These are phyloP conservation scores for Drosophila lacteicornis DNA, from an alignment of 1,140 invertebrate genomes.

Conservation along the genomic window DNA sequence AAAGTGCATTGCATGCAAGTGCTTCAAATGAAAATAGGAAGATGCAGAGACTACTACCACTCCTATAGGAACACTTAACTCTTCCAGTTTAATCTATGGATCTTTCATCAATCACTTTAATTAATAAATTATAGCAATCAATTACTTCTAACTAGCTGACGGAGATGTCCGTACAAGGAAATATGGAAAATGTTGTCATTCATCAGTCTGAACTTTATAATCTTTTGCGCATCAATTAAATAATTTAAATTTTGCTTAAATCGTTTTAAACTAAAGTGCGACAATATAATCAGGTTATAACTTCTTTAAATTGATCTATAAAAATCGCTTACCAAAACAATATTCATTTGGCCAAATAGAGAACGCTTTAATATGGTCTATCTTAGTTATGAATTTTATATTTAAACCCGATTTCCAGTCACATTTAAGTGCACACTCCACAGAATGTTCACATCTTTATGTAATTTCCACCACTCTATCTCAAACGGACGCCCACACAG, in stretches of 20 bases:
- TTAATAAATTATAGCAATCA: slow-evolving; percentile 25
- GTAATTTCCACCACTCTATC: slow-evolving; percentile 40
- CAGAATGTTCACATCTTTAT: slow-evolving; percentile 35
- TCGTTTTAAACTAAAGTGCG: neutral
- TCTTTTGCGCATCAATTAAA: neutral
- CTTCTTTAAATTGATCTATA: neutral
- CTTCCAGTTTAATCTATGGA: slow-evolving; percentile 10
- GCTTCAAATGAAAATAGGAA: slow-evolving; percentile 14
- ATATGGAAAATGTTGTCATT: neutral
- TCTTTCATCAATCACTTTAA: slow-evolving; percentile 34
- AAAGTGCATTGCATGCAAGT: slow-evolving; percentile 56
- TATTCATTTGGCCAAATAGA: slow-evolving; percentile 12
- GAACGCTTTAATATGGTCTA: slow-evolving; percentile 6
- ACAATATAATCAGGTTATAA: neutral
- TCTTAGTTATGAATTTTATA: slow-evolving; percentile 7
- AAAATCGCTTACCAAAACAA: neutral
- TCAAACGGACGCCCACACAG: slow-evolving; percentile 42
- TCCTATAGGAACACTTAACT: slow-evolving; percentile 7
- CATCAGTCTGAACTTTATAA: neutral
- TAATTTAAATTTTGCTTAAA: neutral
- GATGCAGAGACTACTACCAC: neutral
- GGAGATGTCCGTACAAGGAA: neutral
- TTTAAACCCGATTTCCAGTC: slow-evolving; percentile 39
- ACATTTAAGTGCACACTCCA: slow-evolving; percentile 20
- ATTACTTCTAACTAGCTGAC: neutral